Evolutionary conservation across 1,140 invertebrate species (phyloP).

Genomic region (Neodiprion pinetum): DNA sequence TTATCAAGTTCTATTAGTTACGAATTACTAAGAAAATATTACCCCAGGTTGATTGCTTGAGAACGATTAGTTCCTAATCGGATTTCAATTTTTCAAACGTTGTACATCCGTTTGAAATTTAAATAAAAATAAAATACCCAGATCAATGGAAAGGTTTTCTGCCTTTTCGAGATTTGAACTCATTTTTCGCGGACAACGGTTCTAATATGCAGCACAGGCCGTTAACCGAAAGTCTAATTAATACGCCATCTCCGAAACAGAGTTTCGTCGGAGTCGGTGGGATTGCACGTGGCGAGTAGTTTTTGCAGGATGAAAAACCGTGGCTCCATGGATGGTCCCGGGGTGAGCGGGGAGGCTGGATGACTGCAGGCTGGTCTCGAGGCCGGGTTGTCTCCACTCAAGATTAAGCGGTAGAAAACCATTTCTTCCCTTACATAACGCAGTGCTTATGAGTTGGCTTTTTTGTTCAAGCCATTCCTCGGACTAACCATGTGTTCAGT

Average conservation of each 20-base stretch:
- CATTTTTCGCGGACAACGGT: too few species aligned
- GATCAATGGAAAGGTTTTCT: too few species aligned
- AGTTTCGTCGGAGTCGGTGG: too few species aligned
- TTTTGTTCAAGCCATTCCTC: not conserved
- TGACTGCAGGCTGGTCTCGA: not conserved
- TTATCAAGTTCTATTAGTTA: too few species aligned
- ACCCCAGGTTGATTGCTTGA: too few species aligned
- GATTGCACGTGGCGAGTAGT: not conserved
- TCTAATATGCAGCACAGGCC: too few species aligned
- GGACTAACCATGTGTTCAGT: conserved; percentile 6
- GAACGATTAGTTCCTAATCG: too few species aligned
- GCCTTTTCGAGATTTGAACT: too few species aligned
- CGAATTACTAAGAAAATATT: too few species aligned
- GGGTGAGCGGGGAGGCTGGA: not conserved
- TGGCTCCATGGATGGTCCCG: not conserved
- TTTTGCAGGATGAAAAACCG: not conserved
- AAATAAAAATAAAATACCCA: too few species aligned
- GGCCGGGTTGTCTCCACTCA: not conserved
- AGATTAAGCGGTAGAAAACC: conserved; percentile 1
- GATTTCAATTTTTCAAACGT: too few species aligned
- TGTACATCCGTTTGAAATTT: too few species aligned
- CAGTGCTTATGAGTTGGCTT: not conserved
- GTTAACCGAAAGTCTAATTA: not conserved
- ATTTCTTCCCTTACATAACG: not conserved
- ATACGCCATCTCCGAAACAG: not conserved